A percentile compares a stretch with the other conserved stretches of the same genome.
Evolutionary conservation across 2,113 vertebrate genomes (phyloP).

Genomic region (Melanostigma gelatinosum): DNA sequence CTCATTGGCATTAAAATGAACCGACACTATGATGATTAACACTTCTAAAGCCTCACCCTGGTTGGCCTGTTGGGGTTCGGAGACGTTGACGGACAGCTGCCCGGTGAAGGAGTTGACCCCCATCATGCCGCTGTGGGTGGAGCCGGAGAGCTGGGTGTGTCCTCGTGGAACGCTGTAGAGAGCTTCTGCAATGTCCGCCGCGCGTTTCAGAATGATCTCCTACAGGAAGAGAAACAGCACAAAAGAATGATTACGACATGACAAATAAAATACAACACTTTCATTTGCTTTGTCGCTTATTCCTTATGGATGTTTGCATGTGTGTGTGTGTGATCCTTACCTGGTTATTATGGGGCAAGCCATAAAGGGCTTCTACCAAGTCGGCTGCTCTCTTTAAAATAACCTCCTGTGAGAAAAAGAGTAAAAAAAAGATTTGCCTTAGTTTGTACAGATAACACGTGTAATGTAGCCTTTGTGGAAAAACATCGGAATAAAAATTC

Average conservation of each 20-base stretch:
- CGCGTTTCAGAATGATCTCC: constrained; percentile 98
- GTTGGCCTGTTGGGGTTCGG: constrained; percentile 92
- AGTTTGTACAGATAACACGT: background rate
- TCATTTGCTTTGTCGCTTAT: background rate
- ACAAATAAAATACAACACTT: background rate
- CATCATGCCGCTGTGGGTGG: constrained; percentile 95
- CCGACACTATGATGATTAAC: background rate
- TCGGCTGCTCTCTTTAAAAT: constrained; percentile 96
- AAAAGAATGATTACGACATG: background rate
- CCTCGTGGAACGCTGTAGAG: constrained; percentile 98
- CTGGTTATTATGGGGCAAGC: constrained; percentile 97
- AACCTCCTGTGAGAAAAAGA: constrained; percentile 86
- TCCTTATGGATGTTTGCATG: background rate
- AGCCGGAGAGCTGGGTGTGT: constrained; percentile 94
- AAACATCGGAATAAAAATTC: background rate
- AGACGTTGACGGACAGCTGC: constrained; percentile 96
- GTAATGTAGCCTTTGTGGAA: background rate
- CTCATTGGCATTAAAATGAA: background rate
- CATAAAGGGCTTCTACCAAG: constrained; percentile 94
- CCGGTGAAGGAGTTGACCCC: constrained; percentile 97
- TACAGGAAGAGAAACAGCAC: constrained; percentile 50
- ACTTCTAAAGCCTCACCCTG: constrained; percentile 86
- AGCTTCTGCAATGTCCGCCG: constrained; percentile 97
- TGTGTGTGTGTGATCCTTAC: constrained; percentile 73
- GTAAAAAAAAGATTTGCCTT: background rate